Percentiles rank a stretch among this genome's conserved stretches.
Conservation (phyloP, 2,888 invertebrate genomes). For the Epirrhoe tristata region DNA sequence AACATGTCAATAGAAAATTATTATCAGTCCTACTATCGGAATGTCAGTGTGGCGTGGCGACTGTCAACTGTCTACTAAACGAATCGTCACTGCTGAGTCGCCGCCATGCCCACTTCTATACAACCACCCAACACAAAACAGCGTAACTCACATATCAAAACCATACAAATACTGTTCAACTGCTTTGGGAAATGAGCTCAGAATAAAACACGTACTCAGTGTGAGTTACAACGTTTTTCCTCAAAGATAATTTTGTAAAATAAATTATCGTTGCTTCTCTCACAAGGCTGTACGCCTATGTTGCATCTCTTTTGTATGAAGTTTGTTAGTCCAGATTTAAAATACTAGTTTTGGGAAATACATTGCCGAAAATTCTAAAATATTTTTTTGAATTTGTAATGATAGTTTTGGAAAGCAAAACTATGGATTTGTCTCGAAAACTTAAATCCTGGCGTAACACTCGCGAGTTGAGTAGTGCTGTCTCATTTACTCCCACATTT, state of each 20-base stretch:
- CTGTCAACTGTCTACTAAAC: slow-evolving; percentile 86
- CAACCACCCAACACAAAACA: slow-evolving; percentile 45
- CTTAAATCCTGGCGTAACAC: slow-evolving; percentile 35
- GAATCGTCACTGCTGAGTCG: slow-evolving; percentile 81
- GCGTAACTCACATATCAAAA: slow-evolving; percentile 43
- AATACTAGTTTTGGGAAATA: slow-evolving; percentile 25
- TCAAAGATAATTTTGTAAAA: slow-evolving; percentile 54
- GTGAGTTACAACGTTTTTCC: slow-evolving; percentile 48
- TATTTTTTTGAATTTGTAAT: slow-evolving; percentile 7
- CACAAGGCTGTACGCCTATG: slow-evolving; percentile 49
- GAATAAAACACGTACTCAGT: slow-evolving; percentile 27
- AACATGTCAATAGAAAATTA: slow-evolving; percentile 78
- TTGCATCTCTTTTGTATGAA: slow-evolving; percentile 60
- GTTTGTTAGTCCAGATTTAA: slow-evolving; percentile 42
- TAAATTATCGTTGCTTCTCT: slow-evolving; percentile 66
- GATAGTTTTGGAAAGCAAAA: slow-evolving; percentile 19
- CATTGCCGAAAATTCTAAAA: slow-evolving; percentile 11
- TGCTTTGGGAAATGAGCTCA: slow-evolving; percentile 32
- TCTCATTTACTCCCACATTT: slow-evolving; percentile 78
- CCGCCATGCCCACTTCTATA: slow-evolving; percentile 83
- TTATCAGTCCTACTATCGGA: slow-evolving; percentile 83
- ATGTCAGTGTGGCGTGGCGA: slow-evolving; percentile 85
- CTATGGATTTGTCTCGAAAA: slow-evolving; percentile 10
- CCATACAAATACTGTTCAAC: slow-evolving; percentile 45
- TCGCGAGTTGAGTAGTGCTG: slow-evolving; percentile 57